Evolutionary conservation across 2,888 invertebrate genomes (phyloP).

Genomic region (Callimorpha dominula): DNA sequence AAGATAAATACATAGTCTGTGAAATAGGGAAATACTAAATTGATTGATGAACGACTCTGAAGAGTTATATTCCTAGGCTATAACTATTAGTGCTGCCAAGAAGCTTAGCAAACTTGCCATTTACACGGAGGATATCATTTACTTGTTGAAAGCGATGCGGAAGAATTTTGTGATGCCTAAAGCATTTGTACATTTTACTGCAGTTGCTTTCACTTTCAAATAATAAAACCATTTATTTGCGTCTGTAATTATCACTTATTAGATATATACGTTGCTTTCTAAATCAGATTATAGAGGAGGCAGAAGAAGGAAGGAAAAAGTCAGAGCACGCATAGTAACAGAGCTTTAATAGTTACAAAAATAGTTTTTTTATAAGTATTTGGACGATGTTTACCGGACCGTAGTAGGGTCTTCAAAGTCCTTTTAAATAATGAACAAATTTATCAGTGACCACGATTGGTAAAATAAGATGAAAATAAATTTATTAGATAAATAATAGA

Average conservation of each 20-base stretch:
- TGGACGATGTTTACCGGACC: no score
- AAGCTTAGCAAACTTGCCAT: background rate
- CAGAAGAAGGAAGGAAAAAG: no score
- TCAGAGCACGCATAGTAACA: no score
- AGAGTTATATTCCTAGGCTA: background rate
- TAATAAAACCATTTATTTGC: background rate
- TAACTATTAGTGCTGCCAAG: background rate
- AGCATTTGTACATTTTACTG: background rate
- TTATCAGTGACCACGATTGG: no score
- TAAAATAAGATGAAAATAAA: background rate
- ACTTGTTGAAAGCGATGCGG: background rate
- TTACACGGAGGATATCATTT: background rate
- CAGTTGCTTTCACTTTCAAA: constrained; percentile 1
- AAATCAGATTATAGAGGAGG: background rate
- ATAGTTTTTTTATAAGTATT: no score
- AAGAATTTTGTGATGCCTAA: background rate
- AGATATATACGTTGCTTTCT: background rate
- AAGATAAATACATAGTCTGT: background rate
- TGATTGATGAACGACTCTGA: background rate
- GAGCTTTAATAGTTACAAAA: no score
- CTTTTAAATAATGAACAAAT: no score
- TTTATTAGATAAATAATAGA: background rate
- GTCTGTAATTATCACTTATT: background rate
- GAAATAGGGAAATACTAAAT: background rate
- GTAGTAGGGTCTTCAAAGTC: no score